Conservation (phyloP, 1,140 invertebrate genomes). For the Lepidurus packardi region DNA sequence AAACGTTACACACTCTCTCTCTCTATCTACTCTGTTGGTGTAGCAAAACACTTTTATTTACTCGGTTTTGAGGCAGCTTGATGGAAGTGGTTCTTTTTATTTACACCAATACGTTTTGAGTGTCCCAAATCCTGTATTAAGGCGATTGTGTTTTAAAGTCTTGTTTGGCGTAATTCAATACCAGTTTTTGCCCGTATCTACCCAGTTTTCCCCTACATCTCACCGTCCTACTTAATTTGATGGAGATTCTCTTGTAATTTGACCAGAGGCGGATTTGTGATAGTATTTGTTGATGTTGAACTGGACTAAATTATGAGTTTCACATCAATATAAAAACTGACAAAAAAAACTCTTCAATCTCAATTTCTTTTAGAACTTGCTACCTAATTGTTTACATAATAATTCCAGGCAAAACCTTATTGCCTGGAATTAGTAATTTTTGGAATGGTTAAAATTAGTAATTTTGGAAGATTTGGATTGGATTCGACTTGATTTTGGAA, state of each 20-base stretch:
- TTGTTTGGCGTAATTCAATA: background rate
- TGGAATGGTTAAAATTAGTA: too few species aligned
- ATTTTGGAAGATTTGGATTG: too few species aligned
- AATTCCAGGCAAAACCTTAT: background rate
- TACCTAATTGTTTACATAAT: too few species aligned
- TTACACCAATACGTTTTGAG: background rate
- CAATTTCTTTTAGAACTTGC: background rate
- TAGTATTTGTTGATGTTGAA: constrained; percentile 6
- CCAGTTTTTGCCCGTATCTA: background rate
- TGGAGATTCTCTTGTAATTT: constrained; percentile 19
- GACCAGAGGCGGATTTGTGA: constrained; percentile 2
- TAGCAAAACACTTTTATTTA: background rate
- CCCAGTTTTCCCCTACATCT: constrained; percentile 14
- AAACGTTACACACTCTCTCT: background rate
- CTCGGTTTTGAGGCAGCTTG: background rate
- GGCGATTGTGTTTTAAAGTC: background rate
- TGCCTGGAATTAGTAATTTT: too few species aligned
- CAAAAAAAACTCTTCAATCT: background rate
- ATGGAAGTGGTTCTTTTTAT: background rate
- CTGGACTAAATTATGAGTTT: background rate
- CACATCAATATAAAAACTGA: background rate
- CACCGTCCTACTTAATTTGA: constrained; percentile 13
- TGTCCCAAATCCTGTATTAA: background rate
- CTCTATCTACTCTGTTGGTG: constrained; percentile 11
- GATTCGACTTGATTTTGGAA: too few species aligned